Conservation (phyloP, 2,888 invertebrate genomes). For the Baronia brevicornis region DNA sequence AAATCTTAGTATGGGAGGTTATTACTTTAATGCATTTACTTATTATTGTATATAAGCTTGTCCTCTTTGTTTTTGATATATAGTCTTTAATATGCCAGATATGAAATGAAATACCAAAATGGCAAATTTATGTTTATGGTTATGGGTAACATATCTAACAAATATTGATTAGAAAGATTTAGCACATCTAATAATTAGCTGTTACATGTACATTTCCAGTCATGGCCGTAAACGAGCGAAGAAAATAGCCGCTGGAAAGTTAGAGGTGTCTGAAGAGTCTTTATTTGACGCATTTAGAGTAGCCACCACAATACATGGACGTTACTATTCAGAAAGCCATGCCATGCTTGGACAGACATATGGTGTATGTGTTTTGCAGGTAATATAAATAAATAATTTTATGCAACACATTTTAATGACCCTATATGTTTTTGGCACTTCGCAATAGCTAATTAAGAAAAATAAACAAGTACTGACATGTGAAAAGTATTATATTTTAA, state of each 20-base stretch:
- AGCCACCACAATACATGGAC: conserved; percentile 96
- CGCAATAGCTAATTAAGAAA: not conserved
- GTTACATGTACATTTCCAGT: conserved; percentile 54
- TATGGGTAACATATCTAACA: too few relatives aligned
- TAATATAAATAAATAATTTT: conserved; percentile 31
- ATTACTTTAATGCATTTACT: too few relatives aligned
- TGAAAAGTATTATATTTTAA: not conserved
- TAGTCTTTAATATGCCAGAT: too few relatives aligned
- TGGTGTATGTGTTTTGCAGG: conserved; percentile 95
- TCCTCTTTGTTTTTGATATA: too few relatives aligned
- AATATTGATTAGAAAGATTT: too few relatives aligned
- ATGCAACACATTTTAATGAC: not conserved
- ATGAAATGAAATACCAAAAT: too few relatives aligned
- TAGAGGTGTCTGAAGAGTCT: conserved; percentile 95
- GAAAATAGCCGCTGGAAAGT: conserved; percentile 91
- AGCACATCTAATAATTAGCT: too few relatives aligned
- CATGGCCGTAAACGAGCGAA: conserved; percentile 96
- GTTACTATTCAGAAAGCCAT: conserved; percentile 98
- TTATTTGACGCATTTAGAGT: conserved; percentile 97
- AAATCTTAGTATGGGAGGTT: too few relatives aligned
- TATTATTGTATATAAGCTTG: too few relatives aligned
- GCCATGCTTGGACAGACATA: conserved; percentile 98
- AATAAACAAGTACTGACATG: not conserved
- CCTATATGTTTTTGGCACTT: not conserved
- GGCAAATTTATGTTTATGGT: too few relatives aligned